Percentiles rank a stretch among this genome's conserved stretches.
phyloP scores from a whole-genome alignment of 2,888 invertebrate genomes.

The Teleogryllus oceanicus region DNA sequence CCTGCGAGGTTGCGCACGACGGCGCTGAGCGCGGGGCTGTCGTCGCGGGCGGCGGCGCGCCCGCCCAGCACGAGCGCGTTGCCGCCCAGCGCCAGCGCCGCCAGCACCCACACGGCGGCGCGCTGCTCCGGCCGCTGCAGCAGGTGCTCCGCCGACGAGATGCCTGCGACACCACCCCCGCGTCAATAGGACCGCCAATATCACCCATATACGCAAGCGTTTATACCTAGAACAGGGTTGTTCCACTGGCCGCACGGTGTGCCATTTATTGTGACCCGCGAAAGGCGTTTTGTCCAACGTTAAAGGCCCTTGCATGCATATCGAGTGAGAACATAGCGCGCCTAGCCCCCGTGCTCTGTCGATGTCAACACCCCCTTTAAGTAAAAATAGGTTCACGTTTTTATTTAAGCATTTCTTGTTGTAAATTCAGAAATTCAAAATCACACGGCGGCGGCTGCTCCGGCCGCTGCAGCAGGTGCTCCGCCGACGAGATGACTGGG shows the following conservation, averaged over 20 bases:
- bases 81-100: slow-evolving; percentile 57
- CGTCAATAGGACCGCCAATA: not conserved
- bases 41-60: slow-evolving; percentile 57
- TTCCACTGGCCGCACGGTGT: too few relatives aligned
- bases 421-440: too few relatives aligned
- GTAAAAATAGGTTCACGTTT: too few relatives aligned
- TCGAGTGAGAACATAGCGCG: too few relatives aligned
- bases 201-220: not conserved
- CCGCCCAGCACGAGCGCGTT: slow-evolving; percentile 62
- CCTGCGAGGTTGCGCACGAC: slow-evolving; percentile 64
- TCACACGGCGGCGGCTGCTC: slow-evolving; percentile 57
- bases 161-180: slow-evolving; percentile 44
- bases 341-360: too few relatives aligned
- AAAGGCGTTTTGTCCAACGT: too few relatives aligned
- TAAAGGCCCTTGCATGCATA: too few relatives aligned
- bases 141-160: slow-evolving; percentile 60
- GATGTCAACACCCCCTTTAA: too few relatives aligned
- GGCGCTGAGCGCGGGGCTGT: slow-evolving; percentile 60
- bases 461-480: slow-evolving; percentile 57
- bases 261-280: too few relatives aligned
- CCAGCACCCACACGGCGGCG: slow-evolving; percentile 61
- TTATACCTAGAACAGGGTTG: too few relatives aligned
- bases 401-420: too few relatives aligned
- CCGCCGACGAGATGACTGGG: slow-evolving; percentile 57
- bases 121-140: slow-evolving; percentile 57